Percentiles rank a stretch among this genome's conserved stretches.
These are phyloP conservation scores for Agrotis ipsilon DNA, from an alignment of 2,888 invertebrate genomes.

Conservation along the genomic window DNA sequence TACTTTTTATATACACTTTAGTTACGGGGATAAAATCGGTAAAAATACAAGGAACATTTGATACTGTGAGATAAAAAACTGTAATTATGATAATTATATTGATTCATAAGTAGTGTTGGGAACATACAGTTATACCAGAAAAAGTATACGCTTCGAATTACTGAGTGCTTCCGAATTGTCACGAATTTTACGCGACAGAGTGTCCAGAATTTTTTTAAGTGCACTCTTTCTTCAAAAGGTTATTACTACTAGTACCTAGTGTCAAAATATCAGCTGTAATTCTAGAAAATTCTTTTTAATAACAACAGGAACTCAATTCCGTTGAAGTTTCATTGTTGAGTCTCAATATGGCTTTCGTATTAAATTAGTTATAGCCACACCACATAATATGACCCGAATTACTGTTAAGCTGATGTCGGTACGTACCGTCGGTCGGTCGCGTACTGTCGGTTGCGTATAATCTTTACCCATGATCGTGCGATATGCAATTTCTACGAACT, in stretches of 20 bases:
- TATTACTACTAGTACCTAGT: not conserved
- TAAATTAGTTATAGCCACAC: constrained; percentile 39
- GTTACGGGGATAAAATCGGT: constrained; percentile 25
- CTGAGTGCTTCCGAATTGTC: not conserved
- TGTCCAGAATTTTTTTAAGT: no score
- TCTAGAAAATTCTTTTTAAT: constrained; percentile 6
- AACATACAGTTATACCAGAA: not conserved
- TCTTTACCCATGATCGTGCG: no score
- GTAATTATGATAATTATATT: not conserved
- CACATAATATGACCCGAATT: constrained; percentile 2
- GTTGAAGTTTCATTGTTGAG: constrained; percentile 15
- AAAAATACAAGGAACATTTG: constrained; percentile 33
- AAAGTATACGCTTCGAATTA: not conserved
- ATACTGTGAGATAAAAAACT: constrained; percentile 8
- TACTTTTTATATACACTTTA: constrained; percentile 58
- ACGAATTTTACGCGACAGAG: not conserved
- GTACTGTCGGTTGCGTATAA: no score
- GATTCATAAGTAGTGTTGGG: not conserved
- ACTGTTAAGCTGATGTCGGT: no score
- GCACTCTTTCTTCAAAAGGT: not conserved
- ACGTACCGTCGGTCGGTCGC: no score
- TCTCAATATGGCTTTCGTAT: constrained; percentile 9
- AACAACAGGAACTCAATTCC: constrained; percentile 30
- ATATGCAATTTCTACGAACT: no score
- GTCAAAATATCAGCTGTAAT: not conserved